Base-by-base conservation (phyloP, 2,888 invertebrate species). In the Pristionchus japonicus region DNA sequence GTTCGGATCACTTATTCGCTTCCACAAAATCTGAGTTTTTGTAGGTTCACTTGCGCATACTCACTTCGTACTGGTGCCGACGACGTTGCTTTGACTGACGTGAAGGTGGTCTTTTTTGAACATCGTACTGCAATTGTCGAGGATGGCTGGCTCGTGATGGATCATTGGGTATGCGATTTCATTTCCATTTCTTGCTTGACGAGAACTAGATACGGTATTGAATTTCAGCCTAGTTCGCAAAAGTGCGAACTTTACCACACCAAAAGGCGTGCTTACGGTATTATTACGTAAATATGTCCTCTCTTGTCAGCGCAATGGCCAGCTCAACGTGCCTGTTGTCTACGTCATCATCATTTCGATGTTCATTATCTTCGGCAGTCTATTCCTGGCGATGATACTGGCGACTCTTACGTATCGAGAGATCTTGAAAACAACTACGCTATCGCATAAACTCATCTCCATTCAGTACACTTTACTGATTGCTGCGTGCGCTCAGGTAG, bases 351-450 rank as follows among this genome's bases (percentile, higher is more conserved):
- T 34, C 37, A 37, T 40, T 0, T 37, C 70, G 0, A 70, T 70
- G 70, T 37, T 70, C 23, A 70, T 70, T n/a, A 70, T 70, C 34
- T 70, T 70, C 40, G 70, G 70, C 37, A 70, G 70, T 37, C 37
- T 70, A 34, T 23, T 40, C 37, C 15, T 37, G 4, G 37, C 70
- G 0, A 17, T 17, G 2, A 3, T 1, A 0, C 34, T 70, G 7
- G 70, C 37, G 15, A 40, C 37, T 1, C 17, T 70, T 1, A 70
- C 70, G 17, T 70, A 70, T 23, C 37, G 31, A 7, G 37, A 70
- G 20, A 70, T 70, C 17, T 23, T 70, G 40, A 70, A 70, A 40
- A 23, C 70, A 23, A 70, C 70, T 4, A 37, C 70, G 15, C 37
- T 70, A 17, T 40, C 70, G 20, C 1, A 2, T 23, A 70, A 70